These are phyloP conservation scores for Otolemur garnettii DNA, from an alignment of 2,113 vertebrate species.

Conservation along the genomic window DNA sequence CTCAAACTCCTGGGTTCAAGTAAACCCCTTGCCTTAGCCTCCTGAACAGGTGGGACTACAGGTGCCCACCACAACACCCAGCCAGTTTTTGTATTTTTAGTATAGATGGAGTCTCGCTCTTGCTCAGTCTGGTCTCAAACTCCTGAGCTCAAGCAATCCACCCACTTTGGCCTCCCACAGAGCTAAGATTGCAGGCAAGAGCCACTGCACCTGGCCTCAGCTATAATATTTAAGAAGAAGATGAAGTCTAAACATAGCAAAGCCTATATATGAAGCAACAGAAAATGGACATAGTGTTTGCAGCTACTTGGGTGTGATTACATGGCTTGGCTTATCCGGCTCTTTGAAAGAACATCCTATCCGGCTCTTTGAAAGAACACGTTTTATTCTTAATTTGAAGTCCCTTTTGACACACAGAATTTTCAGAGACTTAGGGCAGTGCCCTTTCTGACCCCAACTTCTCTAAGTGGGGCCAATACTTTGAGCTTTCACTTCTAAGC, in stretches of 20 bases:
- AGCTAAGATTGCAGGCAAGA: too few species aligned
- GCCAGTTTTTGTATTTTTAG: too few species aligned
- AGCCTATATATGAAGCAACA: not conserved
- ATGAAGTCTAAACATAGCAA: not conserved
- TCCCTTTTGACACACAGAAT: not conserved
- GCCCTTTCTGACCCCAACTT: not conserved
- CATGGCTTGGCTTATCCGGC: not conserved
- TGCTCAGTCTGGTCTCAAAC: too few species aligned
- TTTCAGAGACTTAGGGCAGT: not conserved
- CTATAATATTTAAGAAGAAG: not conserved
- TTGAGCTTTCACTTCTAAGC: not conserved
- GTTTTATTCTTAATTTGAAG: not conserved
- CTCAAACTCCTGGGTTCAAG: too few species aligned
- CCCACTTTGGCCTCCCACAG: too few species aligned
- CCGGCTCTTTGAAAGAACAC: not conserved
- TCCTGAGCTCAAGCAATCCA: too few species aligned
- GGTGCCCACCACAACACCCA: too few species aligned
- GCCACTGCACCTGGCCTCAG: not conserved
- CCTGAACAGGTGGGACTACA: too few species aligned
- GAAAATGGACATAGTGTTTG: not conserved
- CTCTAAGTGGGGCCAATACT: not conserved
- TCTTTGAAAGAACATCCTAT: not conserved
- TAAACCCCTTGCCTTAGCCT: too few species aligned
- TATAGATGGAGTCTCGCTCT: too few species aligned
- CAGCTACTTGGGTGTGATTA: not conserved